Percentiles rank a stretch among this genome's conserved stretches.
Conservation (phyloP, 2,888 invertebrate species). For the Nomada ruficornis region DNA sequence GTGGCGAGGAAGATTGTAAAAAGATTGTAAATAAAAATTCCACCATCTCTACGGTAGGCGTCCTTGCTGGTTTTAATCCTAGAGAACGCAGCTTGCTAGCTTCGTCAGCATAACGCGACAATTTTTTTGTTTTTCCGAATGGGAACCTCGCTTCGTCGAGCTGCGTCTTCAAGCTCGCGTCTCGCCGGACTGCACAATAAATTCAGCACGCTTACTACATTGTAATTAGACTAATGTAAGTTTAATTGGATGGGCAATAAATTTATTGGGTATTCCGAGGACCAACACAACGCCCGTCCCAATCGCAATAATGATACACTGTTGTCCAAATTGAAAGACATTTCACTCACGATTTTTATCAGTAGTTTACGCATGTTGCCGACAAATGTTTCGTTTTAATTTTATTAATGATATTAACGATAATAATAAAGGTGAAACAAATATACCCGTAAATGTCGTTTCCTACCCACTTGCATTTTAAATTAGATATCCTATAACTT, state of each 20-base stretch:
- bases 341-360: constrained; percentile 1
- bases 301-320: not conserved
- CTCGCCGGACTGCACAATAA: constrained; percentile 48
- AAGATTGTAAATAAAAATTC: constrained; percentile 65
- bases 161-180: constrained; percentile 49
- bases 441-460: constrained; percentile 1
- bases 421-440: constrained; percentile 12
- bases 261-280: constrained; percentile 48
- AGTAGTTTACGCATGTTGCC: not conserved
- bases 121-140: constrained; percentile 21
- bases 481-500: constrained; percentile 23
- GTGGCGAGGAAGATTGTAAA: constrained; percentile 37
- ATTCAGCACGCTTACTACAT: constrained; percentile 55
- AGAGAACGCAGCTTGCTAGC: constrained; percentile 43
- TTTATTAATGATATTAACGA: not conserved
- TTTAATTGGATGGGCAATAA: constrained; percentile 54
- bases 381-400: constrained; percentile 2
- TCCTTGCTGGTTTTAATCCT: constrained; percentile 35
- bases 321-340: not conserved
- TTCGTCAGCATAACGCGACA: not conserved
- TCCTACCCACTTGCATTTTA: not conserved
- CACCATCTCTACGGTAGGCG: constrained; percentile 26
- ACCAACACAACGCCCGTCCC: constrained; percentile 35
- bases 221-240: constrained; percentile 63
- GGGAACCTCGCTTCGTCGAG: constrained; percentile 38